These are phyloP conservation scores for Poeciliopsis gracilis DNA, from an alignment of 2,797 vertebrate genomes.

Conservation along the genomic window DNA sequence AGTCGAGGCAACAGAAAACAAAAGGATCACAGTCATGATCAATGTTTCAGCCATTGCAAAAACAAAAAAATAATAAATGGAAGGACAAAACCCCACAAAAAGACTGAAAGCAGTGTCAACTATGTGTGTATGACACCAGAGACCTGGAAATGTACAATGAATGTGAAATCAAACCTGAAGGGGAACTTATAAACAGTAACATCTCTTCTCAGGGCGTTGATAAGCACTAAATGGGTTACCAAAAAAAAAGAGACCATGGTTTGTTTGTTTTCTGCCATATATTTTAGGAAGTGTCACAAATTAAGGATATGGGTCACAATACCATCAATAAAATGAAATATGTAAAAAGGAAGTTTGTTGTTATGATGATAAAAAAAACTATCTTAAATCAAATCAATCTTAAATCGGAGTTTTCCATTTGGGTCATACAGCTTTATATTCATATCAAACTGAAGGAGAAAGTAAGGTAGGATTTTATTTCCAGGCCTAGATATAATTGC, in stretches of 20 bases:
- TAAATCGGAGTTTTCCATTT: background rate
- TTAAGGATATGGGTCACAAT: background rate
- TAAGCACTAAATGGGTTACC: background rate
- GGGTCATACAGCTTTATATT: too few species aligned
- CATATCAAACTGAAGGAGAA: too few species aligned
- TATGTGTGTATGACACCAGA: background rate
- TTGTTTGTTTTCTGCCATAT: background rate
- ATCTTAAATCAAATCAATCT: background rate
- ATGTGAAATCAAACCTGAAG: slow-evolving; percentile 3
- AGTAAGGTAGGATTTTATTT: background rate
- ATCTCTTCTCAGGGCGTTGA: slow-evolving; percentile 47
- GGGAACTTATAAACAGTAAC: slow-evolving; percentile 53
- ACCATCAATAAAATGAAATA: background rate
- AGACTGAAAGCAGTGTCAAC: background rate
- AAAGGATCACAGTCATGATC: slow-evolving; percentile 27
- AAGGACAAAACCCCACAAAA: background rate
- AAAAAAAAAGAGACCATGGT: background rate
- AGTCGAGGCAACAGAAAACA: slow-evolving; percentile 22
- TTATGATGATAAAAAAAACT: background rate
- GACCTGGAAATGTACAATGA: background rate
- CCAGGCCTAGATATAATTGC: background rate
- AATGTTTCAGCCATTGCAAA: slow-evolving; percentile 40
- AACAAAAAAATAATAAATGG: background rate
- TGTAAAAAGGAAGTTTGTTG: background rate
- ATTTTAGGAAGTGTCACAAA: background rate